Conservation (phyloP, 2,797 vertebrate species). For the Aphelocoma californica region DNA sequence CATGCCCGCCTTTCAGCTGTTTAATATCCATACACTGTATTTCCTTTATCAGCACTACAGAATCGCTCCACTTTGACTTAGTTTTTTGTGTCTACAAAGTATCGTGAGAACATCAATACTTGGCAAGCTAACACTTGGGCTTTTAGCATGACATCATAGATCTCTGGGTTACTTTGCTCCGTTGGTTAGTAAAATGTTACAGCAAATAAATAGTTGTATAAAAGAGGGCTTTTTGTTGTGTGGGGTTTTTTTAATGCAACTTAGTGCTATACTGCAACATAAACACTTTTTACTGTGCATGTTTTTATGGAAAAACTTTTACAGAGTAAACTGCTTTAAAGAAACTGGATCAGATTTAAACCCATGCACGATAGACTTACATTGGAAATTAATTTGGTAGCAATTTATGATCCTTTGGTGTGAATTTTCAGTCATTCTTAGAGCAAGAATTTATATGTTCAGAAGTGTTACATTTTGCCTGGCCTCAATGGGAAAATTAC, state of each 20-base stretch:
- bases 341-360: background rate
- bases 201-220: slow-evolving; percentile 29
- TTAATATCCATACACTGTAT: slow-evolving; percentile 5
- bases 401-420: background rate
- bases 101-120: slow-evolving; percentile 52
- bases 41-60: slow-evolving; percentile 38
- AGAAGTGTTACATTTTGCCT: background rate
- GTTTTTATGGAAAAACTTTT: slow-evolving; percentile 16
- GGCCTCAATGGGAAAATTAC: background rate
- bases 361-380: background rate
- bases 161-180: background rate
- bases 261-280: background rate
- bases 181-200: slow-evolving; percentile 1
- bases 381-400: slow-evolving; percentile 13
- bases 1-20: background rate
- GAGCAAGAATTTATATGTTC: background rate
- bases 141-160: slow-evolving; percentile 23
- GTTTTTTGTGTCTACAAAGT: slow-evolving; percentile 15
- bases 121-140: slow-evolving; percentile 31
- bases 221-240: background rate
- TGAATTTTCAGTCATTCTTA: background rate
- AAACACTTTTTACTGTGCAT: slow-evolving; percentile 7
- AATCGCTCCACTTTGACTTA: background rate
- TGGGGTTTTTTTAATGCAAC: background rate
- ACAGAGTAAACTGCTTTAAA: slow-evolving; percentile 11